Percentiles rank a stretch among this genome's conserved stretches.
Evolutionary conservation across 64 coral and sea anemone genomes (phyloP).

Genomic region (Dendronephthya gigantea): DNA sequence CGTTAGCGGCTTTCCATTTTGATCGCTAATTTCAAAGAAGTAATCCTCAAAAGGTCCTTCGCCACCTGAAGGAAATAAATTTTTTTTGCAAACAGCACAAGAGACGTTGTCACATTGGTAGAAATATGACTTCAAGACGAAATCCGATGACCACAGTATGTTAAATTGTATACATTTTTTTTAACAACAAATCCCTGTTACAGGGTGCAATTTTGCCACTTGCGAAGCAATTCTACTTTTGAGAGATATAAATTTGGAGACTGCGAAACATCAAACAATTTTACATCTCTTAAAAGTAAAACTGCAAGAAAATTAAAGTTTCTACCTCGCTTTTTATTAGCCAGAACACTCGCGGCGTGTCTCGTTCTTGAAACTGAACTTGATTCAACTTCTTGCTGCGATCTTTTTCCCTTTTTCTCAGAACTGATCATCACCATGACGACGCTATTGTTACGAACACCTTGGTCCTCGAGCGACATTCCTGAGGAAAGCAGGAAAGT

Average conservation of each 20-base stretch:
- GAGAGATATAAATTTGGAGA: neutral
- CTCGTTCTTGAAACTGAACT: slow-evolving; percentile 40
- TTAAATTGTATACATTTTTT: no score
- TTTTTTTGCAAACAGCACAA: neutral
- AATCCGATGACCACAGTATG: no score
- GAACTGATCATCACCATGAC: neutral
- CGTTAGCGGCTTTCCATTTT: slow-evolving; percentile 59
- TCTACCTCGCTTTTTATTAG: slow-evolving; percentile 72
- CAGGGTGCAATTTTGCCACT: no score
- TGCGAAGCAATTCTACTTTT: neutral
- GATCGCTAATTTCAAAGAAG: slow-evolving; percentile 83
- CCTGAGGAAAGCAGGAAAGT: neutral
- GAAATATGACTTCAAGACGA: no score
- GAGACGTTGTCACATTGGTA: no score
- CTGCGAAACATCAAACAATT: no score
- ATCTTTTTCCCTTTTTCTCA: neutral
- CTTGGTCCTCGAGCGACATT: neutral
- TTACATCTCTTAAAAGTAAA: no score
- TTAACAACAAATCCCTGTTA: no score
- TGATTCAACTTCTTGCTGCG: neutral
- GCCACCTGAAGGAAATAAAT: neutral
- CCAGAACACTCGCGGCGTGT: slow-evolving; percentile 63
- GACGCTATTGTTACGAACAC: neutral
- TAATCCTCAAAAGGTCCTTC: slow-evolving; percentile 35
- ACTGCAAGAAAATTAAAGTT: no score